Conservation (phyloP, 2,797 vertebrate genomes). For the Sebastes nivosus region DNA sequence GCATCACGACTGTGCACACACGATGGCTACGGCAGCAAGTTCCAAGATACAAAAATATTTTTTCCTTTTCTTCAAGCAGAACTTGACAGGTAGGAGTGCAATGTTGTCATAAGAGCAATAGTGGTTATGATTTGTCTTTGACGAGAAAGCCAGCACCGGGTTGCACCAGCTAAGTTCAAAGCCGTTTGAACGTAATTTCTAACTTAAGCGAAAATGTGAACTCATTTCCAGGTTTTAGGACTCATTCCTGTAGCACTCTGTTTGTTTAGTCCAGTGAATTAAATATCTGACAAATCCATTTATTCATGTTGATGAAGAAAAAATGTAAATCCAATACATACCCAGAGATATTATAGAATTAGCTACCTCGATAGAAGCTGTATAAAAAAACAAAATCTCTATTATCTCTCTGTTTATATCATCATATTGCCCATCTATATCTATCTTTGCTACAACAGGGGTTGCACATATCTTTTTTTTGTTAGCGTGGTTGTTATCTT, state of each 20-base stretch:
- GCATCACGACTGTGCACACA: neutral
- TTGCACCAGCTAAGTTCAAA: too few species aligned
- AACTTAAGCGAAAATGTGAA: too few species aligned
- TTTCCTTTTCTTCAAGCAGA: conserved; percentile 17
- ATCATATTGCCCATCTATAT: neutral
- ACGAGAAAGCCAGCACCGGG: neutral
- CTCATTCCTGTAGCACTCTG: too few species aligned
- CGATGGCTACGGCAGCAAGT: neutral
- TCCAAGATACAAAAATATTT: conserved; percentile 55
- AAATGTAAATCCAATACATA: neutral
- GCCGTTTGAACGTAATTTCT: too few species aligned
- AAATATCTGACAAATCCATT: neutral
- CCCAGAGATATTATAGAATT: neutral
- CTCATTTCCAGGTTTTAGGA: too few species aligned
- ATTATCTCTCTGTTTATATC: neutral
- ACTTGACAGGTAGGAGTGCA: conserved; percentile 18
- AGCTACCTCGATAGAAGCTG: neutral
- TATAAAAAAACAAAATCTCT: neutral
- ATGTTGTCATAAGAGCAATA: conserved; percentile 23
- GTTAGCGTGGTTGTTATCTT: neutral
- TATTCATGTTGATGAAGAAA: neutral
- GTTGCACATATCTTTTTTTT: too few species aligned
- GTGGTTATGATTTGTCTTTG: neutral
- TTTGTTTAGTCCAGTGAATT: too few species aligned
- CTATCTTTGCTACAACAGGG: neutral